Conservation (phyloP, 2,888 invertebrate species). For the Thalpophila matura region DNA sequence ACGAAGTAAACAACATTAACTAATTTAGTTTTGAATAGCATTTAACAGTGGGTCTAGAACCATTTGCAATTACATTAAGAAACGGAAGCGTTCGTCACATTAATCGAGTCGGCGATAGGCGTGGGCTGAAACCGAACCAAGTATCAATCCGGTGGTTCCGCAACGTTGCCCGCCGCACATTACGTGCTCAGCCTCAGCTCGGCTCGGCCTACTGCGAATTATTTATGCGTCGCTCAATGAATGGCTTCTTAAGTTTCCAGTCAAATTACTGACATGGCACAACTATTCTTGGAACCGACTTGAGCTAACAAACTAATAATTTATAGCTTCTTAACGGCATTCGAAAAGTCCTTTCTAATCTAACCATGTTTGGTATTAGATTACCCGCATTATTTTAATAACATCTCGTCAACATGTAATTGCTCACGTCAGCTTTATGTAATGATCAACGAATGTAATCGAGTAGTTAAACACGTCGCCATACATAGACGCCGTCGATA, state of each 20-base stretch:
- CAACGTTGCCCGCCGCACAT: conserved; percentile 74
- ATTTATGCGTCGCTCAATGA: conserved; percentile 77
- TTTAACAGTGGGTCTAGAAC: conserved; percentile 22
- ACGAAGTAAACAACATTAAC: conserved; percentile 15
- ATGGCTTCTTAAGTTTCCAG: conserved; percentile 70
- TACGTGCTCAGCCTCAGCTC: conserved; percentile 53
- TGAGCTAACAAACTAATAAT: conserved; percentile 54
- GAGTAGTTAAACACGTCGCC: conserved; percentile 37
- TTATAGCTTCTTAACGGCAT: conserved; percentile 56
- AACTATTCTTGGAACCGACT: conserved; percentile 67
- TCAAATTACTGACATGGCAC: conserved; percentile 67
- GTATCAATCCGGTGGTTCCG: conserved; percentile 72
- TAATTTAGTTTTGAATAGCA: conserved; percentile 8
- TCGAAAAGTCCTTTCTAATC: conserved; percentile 68
- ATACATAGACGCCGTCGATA: conserved; percentile 53
- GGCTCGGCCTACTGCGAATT: conserved; percentile 71
- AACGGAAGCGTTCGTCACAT: conserved; percentile 76
- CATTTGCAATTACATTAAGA: conserved; percentile 59
- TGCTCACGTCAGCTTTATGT: conserved; percentile 54
- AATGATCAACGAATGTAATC: conserved; percentile 52
- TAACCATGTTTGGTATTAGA: conserved; percentile 61
- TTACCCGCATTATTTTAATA: conserved; percentile 63
- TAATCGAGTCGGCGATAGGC: conserved; percentile 78
- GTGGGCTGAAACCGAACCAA: conserved; percentile 70
- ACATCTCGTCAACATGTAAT: conserved; percentile 60